These are phyloP conservation scores for Caenorhabditis japonica DNA, from an alignment of 2,888 invertebrate species.

Conservation along the genomic window DNA sequence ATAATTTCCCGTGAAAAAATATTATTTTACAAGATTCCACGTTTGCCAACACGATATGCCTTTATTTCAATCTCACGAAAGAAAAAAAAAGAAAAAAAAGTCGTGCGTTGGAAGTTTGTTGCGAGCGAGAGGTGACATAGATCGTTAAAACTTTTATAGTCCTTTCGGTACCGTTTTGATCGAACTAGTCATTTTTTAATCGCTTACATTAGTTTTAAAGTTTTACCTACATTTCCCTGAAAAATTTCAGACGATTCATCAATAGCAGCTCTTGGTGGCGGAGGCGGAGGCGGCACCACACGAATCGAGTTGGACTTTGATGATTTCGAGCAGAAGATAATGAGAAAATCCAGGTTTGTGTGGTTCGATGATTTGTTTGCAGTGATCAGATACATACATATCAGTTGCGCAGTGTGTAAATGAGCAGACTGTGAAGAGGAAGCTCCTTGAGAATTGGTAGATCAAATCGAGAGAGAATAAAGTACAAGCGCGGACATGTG, in stretches of 20 bases:
- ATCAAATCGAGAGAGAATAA: no score
- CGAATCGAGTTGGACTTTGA: constrained; percentile 51
- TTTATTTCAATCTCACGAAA: no score
- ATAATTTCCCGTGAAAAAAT: no score
- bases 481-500: no score
- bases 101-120: constrained; percentile 21
- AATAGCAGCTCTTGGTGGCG: constrained; percentile 5
- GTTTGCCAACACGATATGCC: no score
- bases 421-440: constrained; percentile 1
- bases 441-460: no score
- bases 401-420: not conserved
- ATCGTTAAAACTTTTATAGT: constrained; percentile 50
- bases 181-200: no score
- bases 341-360: constrained; percentile 48
- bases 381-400: constrained; percentile 3
- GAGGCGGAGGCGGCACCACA: constrained; percentile 12
- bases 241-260: constrained; percentile 30
- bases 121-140: constrained; percentile 33
- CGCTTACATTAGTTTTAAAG: no score
- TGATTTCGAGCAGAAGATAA: constrained; percentile 41
- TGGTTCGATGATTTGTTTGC: not conserved
- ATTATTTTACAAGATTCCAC: no score
- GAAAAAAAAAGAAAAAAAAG: constrained; percentile 14
- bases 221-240: constrained; percentile 1
- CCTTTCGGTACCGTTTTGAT: constrained; percentile 20